Evolutionary conservation across 2,113 vertebrate genomes (phyloP), one percentile per base, ranked within the genome.

Genomic region (Nicator chloris): DNA sequence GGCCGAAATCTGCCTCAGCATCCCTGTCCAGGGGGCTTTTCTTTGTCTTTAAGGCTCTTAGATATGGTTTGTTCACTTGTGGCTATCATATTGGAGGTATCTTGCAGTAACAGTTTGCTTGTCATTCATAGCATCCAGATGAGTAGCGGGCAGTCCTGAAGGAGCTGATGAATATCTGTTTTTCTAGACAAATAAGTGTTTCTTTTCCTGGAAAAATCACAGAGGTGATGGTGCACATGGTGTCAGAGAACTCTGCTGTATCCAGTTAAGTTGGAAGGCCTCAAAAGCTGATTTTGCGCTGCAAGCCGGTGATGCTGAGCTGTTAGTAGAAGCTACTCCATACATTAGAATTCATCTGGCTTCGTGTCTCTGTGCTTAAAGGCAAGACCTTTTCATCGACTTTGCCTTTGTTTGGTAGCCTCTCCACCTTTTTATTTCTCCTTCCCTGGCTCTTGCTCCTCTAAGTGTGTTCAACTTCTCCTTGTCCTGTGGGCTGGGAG

Each of bases 221-320:
- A 71, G 63, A 53, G 26, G 40, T 87, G 63, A 21, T 10, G 9
- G 60, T 78, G 72, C 23, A 44, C 0, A 0, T 86, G 56, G 27
- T 94, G 7, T 75, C 31, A 15, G 30, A 10, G 56, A 89, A 54
- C 37, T 83, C 8, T 10, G 15, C 13, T 0, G 0, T 19, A 20
- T 66, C 26, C 16, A 37, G 5, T 35, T 70, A 12, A 63, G 22
- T 28, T 78, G 49, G 49, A 66, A n/a, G 13, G 28, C 28, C 10
- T 82, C 44, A 71, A 47, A 92, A 82, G 8, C 30, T 23, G 24
- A 42, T 77, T 71, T 61, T 63, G 47, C 18, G 23, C 40, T 56
- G 19, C 64, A 75, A 75, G 30, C 37, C 9, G 4, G 22, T 56
- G 33, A 20, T 82, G 39, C 44, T 10, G 10, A 57, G n/a, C 59